Evolutionary conservation across 2,888 invertebrate species (phyloP).

Genomic region (Heteromyza rotundicornis): DNA sequence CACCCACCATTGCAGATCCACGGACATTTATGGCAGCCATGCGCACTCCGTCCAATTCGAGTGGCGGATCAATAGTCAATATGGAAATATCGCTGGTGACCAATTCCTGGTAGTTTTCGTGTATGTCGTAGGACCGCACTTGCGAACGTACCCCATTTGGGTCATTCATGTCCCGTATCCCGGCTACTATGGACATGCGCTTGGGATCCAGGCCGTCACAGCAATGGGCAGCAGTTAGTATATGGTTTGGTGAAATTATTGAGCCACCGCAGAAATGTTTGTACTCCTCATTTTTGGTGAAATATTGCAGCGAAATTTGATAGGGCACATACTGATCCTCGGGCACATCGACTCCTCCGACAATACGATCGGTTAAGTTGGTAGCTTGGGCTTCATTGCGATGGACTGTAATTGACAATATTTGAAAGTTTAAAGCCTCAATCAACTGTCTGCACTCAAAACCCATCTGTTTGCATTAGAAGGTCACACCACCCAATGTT

Average conservation of each 20-base stretch:
- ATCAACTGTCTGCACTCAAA: too few relatives aligned
- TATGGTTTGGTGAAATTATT: slow-evolving; percentile 47
- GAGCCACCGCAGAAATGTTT: slow-evolving; percentile 59
- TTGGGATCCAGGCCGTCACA: slow-evolving; percentile 42
- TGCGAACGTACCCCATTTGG: slow-evolving; percentile 39
- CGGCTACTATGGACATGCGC: slow-evolving; percentile 50
- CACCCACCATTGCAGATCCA: slow-evolving; percentile 36
- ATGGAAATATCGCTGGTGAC: slow-evolving; percentile 56
- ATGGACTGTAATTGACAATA: too few relatives aligned
- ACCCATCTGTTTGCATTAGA: too few relatives aligned
- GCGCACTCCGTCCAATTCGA: slow-evolving; percentile 43
- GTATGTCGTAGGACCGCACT: slow-evolving; percentile 45
- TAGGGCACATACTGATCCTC: slow-evolving; percentile 51
- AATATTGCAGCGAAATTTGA: slow-evolving; percentile 57
- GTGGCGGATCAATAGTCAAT: slow-evolving; percentile 43
- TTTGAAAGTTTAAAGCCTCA: too few relatives aligned
- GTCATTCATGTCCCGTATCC: slow-evolving; percentile 43
- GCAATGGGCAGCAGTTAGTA: slow-evolving; percentile 61
- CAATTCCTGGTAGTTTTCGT: slow-evolving; percentile 52
- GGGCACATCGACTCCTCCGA: slow-evolving; percentile 51
- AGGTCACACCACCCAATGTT: too few relatives aligned
- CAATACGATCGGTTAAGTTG: slow-evolving; percentile 40
- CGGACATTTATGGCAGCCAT: slow-evolving; percentile 60
- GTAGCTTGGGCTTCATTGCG: too few relatives aligned
- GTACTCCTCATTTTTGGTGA: slow-evolving; percentile 31